These are phyloP conservation scores for Peucedramus taeniatus DNA, from an alignment of 2,113 vertebrate genomes.

Conservation along the genomic window DNA sequence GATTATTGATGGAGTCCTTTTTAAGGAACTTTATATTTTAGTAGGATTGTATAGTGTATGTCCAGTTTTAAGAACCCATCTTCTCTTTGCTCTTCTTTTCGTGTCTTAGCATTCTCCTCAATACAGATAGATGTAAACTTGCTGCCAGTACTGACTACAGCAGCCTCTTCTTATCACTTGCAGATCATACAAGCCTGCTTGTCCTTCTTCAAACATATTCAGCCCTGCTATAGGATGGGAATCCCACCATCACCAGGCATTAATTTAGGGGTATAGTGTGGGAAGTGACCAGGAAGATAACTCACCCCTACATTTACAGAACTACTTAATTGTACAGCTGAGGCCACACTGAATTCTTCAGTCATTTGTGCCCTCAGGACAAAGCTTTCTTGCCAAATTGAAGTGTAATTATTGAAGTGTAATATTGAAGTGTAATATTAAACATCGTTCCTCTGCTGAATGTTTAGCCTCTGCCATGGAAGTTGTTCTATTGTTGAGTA, in stretches of 20 bases:
- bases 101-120: background rate
- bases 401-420: background rate
- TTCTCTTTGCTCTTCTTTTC: background rate
- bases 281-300: background rate
- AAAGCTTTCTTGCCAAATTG: background rate
- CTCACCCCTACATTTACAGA: background rate
- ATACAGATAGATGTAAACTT: background rate
- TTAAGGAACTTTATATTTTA: background rate
- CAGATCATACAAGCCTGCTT: background rate
- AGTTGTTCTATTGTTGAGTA: background rate
- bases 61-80: background rate
- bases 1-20: background rate
- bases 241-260: background rate
- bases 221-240: background rate
- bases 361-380: background rate
- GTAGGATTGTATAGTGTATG: background rate
- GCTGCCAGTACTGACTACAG: background rate
- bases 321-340: background rate
- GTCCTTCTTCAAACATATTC: background rate
- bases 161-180: background rate
- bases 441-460: background rate
- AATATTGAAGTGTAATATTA: background rate
- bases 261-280: background rate
- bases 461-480: background rate
- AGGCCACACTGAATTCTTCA: background rate